These are phyloP conservation scores for Craniophora ligustri DNA, from an alignment of 2,888 invertebrate species.

Conservation along the genomic window DNA sequence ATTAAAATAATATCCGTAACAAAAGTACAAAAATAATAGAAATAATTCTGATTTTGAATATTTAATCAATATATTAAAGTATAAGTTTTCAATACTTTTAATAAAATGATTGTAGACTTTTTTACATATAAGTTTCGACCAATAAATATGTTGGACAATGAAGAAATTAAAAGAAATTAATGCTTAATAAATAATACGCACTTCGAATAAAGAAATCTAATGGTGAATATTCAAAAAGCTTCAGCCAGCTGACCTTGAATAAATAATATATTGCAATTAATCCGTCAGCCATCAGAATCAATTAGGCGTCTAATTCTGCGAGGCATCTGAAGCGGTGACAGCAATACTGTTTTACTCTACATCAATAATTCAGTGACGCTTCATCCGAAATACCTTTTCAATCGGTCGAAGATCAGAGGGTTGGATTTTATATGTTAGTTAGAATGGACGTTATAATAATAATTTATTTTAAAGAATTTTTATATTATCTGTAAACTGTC, in stretches of 20 bases:
- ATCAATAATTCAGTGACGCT: slow-evolving; percentile 37
- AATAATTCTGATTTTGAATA: not conserved
- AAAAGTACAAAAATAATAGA: not conserved
- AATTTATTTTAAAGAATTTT: not conserved
- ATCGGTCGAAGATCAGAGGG: not conserved
- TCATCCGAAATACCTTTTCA: slow-evolving; percentile 32
- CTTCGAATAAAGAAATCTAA: too few relatives aligned
- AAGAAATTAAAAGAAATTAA: too few relatives aligned
- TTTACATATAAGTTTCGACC: too few relatives aligned
- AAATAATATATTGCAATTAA: slow-evolving; percentile 47
- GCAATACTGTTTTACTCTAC: slow-evolving; percentile 56
- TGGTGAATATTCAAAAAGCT: too few relatives aligned
- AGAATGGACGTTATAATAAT: not conserved
- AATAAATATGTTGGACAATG: too few relatives aligned
- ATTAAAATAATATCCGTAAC: not conserved
- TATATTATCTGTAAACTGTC: too few relatives aligned
- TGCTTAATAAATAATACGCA: too few relatives aligned
- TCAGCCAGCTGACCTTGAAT: slow-evolving; percentile 27
- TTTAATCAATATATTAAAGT: not conserved
- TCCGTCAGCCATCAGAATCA: slow-evolving; percentile 19
- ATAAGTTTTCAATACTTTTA: too few relatives aligned
- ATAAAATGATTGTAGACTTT: too few relatives aligned
- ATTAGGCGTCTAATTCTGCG: slow-evolving; percentile 22
- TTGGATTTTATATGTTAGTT: not conserved
- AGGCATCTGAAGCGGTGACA: slow-evolving; percentile 45